phyloP scores from a whole-genome alignment of 2,797 vertebrate genomes.

The Intellagama lesueurii region DNA sequence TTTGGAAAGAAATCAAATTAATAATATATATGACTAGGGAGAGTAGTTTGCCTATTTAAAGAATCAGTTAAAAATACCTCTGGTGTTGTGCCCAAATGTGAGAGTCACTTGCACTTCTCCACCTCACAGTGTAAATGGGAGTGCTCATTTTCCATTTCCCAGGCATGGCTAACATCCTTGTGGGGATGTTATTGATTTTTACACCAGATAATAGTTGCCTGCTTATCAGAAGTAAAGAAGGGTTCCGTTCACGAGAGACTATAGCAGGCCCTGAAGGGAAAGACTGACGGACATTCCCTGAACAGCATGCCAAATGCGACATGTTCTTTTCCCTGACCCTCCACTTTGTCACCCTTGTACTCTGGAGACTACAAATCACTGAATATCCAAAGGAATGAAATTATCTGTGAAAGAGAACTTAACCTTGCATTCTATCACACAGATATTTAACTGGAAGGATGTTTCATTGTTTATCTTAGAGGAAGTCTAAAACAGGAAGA shows the following conservation, averaged over 20 bases:
- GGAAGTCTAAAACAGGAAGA: conserved; percentile 48
- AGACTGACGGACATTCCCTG: conserved; percentile 43
- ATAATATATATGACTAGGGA: conserved; percentile 22
- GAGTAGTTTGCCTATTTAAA: background rate
- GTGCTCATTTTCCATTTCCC: conserved; percentile 37
- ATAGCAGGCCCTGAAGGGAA: conserved; percentile 35
- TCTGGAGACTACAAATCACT: conserved; percentile 45
- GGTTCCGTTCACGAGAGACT: conserved; percentile 19
- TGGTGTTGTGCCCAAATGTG: conserved; percentile 40
- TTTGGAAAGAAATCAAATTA: conserved; percentile 46
- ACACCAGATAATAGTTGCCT: conserved; percentile 44
- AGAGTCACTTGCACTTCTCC: conserved; percentile 47
- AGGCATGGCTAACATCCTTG: conserved; percentile 37
- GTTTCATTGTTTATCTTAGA: conserved; percentile 53
- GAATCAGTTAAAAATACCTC: conserved; percentile 9
- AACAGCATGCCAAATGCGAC: background rate
- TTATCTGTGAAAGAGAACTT: conserved; percentile 41
- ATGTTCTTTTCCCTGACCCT: conserved; percentile 32
- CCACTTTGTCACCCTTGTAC: conserved; percentile 47
- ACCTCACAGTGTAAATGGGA: conserved; percentile 33
- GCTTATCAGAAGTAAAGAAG: conserved; percentile 37
- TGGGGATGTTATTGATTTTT: conserved; percentile 57
- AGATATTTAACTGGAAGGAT: conserved; percentile 29
- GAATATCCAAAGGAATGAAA: conserved; percentile 50
- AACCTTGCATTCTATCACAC: conserved; percentile 34